These are phyloP conservation scores for Pristiophorus japonicus DNA, from an alignment of 2,113 vertebrate species.

Conservation along the genomic window DNA sequence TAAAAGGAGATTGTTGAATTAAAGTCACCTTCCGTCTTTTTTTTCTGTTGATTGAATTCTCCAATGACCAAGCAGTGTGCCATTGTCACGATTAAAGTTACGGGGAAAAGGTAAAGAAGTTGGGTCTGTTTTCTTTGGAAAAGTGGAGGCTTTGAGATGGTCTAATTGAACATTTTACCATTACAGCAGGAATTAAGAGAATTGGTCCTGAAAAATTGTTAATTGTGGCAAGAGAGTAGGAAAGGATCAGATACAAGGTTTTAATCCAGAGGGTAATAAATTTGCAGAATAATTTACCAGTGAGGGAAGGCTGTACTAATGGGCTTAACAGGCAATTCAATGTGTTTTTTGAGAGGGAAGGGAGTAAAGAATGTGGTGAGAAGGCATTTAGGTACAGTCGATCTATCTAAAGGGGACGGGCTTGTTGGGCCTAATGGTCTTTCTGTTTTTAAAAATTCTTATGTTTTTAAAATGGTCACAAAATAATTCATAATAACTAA, in stretches of 20 bases:
- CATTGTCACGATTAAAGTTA: background rate
- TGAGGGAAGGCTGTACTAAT: background rate
- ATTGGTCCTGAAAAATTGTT: background rate
- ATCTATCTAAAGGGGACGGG: background rate
- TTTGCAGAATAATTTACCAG: background rate
- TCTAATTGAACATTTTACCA: background rate
- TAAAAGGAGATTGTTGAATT: background rate
- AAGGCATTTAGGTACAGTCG: background rate
- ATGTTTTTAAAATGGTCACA: background rate
- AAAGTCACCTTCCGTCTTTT: background rate
- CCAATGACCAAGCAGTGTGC: background rate
- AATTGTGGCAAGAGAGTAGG: background rate
- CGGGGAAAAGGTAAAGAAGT: background rate
- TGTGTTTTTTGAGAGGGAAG: background rate
- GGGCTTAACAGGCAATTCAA: background rate
- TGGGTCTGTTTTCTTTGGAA: background rate
- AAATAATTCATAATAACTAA: background rate
- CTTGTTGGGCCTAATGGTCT: background rate
- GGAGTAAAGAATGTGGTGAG: background rate
- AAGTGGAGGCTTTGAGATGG: background rate
- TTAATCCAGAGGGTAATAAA: background rate
- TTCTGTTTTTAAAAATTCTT: background rate
- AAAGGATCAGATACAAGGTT: background rate
- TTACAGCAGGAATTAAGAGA: background rate
- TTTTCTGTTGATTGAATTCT: background rate